Evolutionary conservation across 2,113 vertebrate species (phyloP).

Genomic region (Erythrocercus mccallii): DNA sequence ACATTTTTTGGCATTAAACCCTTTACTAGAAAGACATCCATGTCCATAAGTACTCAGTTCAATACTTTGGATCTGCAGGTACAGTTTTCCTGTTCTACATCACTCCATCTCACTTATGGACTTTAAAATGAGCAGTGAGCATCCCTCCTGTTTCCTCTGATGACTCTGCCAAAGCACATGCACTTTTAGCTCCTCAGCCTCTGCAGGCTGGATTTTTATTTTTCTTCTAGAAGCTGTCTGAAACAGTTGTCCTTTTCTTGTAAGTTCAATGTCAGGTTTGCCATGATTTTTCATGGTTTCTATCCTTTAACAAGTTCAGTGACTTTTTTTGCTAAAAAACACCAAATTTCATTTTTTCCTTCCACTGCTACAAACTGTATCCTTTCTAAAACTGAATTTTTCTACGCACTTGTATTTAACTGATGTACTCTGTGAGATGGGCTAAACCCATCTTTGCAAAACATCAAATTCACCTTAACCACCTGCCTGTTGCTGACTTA

Average conservation of each 20-base stretch:
- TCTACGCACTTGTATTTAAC: background rate
- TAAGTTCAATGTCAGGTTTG: background rate
- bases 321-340: background rate
- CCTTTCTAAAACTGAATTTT: no score
- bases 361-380: background rate
- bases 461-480: background rate
- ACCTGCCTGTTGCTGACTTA: background rate
- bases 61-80: background rate
- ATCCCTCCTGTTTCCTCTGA: background rate
- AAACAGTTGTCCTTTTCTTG: background rate
- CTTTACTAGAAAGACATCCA: background rate
- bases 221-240: background rate
- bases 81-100: background rate
- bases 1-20: background rate
- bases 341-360: background rate
- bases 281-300: background rate
- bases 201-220: background rate
- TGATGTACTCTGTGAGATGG: background rate
- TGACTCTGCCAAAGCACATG: background rate
- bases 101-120: background rate
- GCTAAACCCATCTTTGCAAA: background rate
- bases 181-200: background rate
- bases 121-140: background rate
- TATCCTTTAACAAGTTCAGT: background rate
- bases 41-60: background rate